Base-by-base conservation (phyloP, 2,797 vertebrate species). In the Chiloscyllium punctatum region DNA sequence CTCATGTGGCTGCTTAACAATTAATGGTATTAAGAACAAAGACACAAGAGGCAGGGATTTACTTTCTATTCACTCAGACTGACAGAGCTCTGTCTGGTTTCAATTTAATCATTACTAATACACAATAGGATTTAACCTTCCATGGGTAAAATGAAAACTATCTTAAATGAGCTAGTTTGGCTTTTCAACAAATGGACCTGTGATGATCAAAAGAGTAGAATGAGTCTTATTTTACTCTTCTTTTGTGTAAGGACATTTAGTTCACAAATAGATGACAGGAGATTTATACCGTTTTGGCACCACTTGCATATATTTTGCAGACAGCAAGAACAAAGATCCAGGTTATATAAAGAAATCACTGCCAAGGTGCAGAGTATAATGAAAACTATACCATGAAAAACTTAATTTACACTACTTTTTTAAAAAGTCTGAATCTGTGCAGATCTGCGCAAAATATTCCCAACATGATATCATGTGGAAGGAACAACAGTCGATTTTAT, bases 101-200 rank as follows among this genome's bases (percentile, higher is more conserved):
- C 86, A 88, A 51, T 88, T 53, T 88, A 88, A 88, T 88, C 86
- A 88, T n/a, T 90, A 90, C 87, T n/a, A 16, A 90, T 66, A n/a
- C 30, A 62, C 53, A 90, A n/a, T 62, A 66, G 57, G 87, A 90
- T 57, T 62, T 90, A 57, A 13, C 30, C 57, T 27, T 53, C 27
- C 51, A 30, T 57, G 51, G 23, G 51, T 88, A 88, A 88, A 88
- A 57, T 87, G 48, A 87, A 87, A 53, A 87, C 51, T 53, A 53
- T 53, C 21, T 53, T 51, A 87, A 51, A 87, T 88, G 51, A 88
- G 51, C 51, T 62, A 62, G 87, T 62, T 90, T 90, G 57, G 87
- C 53, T 6, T 90, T 90, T n/a, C 16, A 90, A 62, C 30, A 62
- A 90, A 90, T 90, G 87, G 87, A 57, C 87, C 87, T 66, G 15